Conservation (phyloP, 2,113 vertebrate genomes). For the Apeltes quadracus region DNA sequence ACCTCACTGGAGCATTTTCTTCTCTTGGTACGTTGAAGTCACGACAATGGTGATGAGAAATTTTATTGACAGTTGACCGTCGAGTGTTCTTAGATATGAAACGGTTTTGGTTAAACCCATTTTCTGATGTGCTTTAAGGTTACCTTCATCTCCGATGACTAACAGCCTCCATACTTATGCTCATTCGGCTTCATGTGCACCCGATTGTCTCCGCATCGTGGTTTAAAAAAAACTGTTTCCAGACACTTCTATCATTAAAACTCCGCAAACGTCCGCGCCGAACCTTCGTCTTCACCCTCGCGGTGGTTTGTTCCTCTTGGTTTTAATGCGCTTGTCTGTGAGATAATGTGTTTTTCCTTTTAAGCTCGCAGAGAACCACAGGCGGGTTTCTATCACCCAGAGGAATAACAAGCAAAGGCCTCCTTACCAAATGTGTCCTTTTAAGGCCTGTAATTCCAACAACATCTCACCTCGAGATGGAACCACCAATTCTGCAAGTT, state of each 20-base stretch:
- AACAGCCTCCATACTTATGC: neutral
- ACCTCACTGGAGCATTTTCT: neutral
- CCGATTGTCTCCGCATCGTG: neutral
- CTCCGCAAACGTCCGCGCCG: conserved; percentile 1
- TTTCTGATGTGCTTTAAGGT: neutral
- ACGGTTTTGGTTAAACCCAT: neutral
- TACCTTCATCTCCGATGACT: conserved; percentile 3
- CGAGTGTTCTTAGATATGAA: no score
- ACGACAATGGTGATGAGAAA: neutral
- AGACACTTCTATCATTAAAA: conserved; percentile 9
- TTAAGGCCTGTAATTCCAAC: conserved; percentile 34
- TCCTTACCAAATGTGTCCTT: conserved; percentile 24
- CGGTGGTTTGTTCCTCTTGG: conserved; percentile 20
- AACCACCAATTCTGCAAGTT: conserved; percentile 35
- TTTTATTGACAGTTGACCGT: neutral
- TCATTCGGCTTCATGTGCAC: conserved; percentile 4
- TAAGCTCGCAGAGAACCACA: conserved; percentile 31
- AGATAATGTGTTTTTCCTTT: conserved; percentile 47
- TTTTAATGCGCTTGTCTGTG: conserved; percentile 50
- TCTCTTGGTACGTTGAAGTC: neutral
- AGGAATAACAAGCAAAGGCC: conserved; percentile 53
- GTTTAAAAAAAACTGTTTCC: conserved; percentile 9
- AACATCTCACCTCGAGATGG: conserved; percentile 38
- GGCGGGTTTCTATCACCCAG: neutral
- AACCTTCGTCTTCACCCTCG: conserved; percentile 31